Conservation (phyloP, 1,140 invertebrate genomes). For the Drosophila ohnishii region DNA sequence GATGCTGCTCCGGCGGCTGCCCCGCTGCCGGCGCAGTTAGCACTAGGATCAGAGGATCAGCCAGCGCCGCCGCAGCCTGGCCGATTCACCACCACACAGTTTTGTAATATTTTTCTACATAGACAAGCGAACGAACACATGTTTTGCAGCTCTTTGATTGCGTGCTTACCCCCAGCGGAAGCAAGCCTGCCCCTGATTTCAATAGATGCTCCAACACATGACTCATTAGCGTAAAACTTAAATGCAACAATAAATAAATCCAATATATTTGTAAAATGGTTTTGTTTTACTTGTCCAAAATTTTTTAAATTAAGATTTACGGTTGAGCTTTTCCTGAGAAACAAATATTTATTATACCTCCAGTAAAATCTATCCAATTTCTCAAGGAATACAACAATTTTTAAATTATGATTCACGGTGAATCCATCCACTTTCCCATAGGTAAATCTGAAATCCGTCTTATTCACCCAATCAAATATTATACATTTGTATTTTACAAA, state of each 20-base stretch:
- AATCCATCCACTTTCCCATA: no score
- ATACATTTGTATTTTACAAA: constrained; percentile 37
- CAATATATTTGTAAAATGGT: constrained; percentile 68
- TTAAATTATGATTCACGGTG: no score
- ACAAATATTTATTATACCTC: not conserved
- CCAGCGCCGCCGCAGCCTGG: constrained; percentile 7
- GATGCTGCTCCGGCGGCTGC: constrained; percentile 54
- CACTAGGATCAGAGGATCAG: constrained; percentile 24
- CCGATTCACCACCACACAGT: constrained; percentile 33
- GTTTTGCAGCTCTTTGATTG: constrained; percentile 42
- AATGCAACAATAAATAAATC: constrained; percentile 69
- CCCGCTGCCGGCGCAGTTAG: constrained; percentile 56
- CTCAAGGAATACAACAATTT: not conserved
- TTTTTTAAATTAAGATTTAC: no score
- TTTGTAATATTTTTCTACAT: constrained; percentile 76
- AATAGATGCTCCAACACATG: constrained; percentile 35
- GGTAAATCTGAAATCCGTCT: not conserved
- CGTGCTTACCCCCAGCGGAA: constrained; percentile 3
- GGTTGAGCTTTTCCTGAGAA: not conserved
- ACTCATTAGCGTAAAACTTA: constrained; percentile 66
- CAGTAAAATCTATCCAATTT: not conserved
- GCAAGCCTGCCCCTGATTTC: constrained; percentile 36
- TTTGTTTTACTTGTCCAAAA: not conserved
- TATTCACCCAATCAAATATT: not conserved
- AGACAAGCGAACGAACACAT: constrained; percentile 48